These are phyloP conservation scores for Synchiropus splendidus DNA, from an alignment of 2,113 vertebrate genomes.

Conservation along the genomic window DNA sequence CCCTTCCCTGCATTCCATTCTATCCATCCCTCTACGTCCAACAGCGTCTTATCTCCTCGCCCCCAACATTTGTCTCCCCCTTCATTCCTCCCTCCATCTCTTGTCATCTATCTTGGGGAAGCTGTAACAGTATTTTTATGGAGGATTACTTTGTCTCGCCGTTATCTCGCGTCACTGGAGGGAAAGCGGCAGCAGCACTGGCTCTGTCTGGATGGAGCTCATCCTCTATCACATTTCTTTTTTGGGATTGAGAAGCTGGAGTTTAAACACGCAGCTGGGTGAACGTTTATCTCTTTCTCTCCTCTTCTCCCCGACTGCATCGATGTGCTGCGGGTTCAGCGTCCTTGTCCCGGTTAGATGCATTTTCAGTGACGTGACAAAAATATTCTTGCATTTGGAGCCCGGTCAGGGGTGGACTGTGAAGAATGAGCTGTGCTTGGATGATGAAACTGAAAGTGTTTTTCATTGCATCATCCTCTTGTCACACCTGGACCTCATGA, in stretches of 20 bases:
- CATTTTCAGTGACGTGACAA: too few relatives aligned
- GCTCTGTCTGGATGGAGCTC: constrained; percentile 22
- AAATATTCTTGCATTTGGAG: too few relatives aligned
- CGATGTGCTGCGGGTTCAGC: too few relatives aligned
- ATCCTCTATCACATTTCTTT: constrained; percentile 31
- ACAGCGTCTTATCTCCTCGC: not conserved
- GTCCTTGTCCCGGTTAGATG: too few relatives aligned
- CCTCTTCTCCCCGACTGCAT: too few relatives aligned
- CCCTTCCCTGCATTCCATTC: constrained; percentile 11
- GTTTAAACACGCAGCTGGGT: too few relatives aligned
- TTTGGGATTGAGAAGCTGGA: constrained; percentile 25
- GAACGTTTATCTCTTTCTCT: constrained; percentile 14
- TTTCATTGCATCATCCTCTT: too few relatives aligned
- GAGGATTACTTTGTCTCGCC: constrained; percentile 68
- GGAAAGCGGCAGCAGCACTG: constrained; percentile 20
- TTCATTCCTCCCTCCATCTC: constrained; percentile 10
- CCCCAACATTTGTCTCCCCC: not conserved
- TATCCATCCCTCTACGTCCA: not conserved
- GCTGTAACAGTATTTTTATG: constrained; percentile 51
- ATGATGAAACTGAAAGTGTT: too few relatives aligned
- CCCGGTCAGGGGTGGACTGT: too few relatives aligned
- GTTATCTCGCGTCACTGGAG: constrained; percentile 66
- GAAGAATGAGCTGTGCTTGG: too few relatives aligned
- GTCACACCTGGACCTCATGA: too few relatives aligned
- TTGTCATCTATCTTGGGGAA: constrained; percentile 32